Evolutionary conservation across 2,113 vertebrate genomes (phyloP), one percentile per base, ranked within the genome.

Genomic region (Anarhynchus alexandrinus): DNA sequence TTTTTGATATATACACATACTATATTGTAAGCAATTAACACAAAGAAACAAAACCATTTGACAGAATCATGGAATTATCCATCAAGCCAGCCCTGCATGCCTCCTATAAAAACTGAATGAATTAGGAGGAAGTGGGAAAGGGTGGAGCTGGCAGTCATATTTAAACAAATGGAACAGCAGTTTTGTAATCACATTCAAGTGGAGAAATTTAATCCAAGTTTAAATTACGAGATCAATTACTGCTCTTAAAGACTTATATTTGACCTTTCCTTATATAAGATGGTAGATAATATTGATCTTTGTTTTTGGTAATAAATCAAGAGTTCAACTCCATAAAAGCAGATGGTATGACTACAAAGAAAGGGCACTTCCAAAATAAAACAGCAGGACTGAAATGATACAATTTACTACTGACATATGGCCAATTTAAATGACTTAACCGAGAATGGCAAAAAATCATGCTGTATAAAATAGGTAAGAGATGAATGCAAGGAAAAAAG

Each of bases 91-190:
- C 17, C 21, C 49, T 43, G 70, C 43, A 55, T 27, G 57, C 52
- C 58, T 85, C 38, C 66, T 76, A 32, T 8, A 93, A 95, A 91
- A 93, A 29, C 43, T 89, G 86, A 91, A 93, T 76, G 36, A 95
- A 64, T 61, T 82, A 82, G 66, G 29, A 69, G 54, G 70, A 94
- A 94, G 78, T 58, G 77, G 34, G 25, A 82, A 92, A 91, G 30
- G 14, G 87, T 72, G 84, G 90, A 94, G 84, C 58, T 69, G 40
- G 62, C 43, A 91, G 51, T 65, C 30, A 1, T 18, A 86, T n/a
- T 85, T 67, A 89, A 93, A 91, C 82, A 91, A 94, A 84, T 80
- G 61, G 52, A 93, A 85, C 15, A 66, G 45, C 25, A 90, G 47
- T 42, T 78, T 59, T 82, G 73, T 52, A 84, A 87, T 76, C 86